Evolutionary conservation across 2,797 vertebrate species (phyloP), one percentile per base, ranked within the genome.

Genomic region (Enteromius trimaculatus): DNA sequence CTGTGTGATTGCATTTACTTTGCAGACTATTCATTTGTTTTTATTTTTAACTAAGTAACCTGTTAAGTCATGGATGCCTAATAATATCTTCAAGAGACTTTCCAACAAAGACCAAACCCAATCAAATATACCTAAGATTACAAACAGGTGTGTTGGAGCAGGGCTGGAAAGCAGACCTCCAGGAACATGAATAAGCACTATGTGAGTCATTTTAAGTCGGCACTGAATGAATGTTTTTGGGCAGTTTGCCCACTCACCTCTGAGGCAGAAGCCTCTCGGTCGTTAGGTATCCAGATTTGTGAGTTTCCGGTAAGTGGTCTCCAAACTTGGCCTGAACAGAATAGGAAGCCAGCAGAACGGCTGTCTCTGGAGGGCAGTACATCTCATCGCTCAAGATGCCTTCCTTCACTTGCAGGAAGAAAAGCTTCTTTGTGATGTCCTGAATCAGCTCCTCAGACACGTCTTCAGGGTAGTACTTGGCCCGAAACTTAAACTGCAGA

Each of bases 381-480:
- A 97, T 90, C 5, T 97, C 95, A 16, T 98, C 97, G 0, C 88
- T 92, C 80, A 99, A 94, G 29, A 99, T 93, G 26, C 91, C 93
- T 1, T 99, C 97, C 90, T 98, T 99, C 86, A 95, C 94, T 89
- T 99, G 98, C 65, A 99, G 93, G 92, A 98, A 99, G 94, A 99
- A 99, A 1, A 98, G 95, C 92, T 94, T 97, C 90, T 96, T 96
- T 0, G 98, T 99, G 91, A 98, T 94, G 82, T 99, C 97, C 94
- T 99, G 98, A 92, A 99, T 97, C 87, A 99, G 95, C 90, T 99
- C 98, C 79, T 98, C 97, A 0, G 94, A 13, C 85, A 97, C 98
- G 0, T 99, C 98, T 85, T 99, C 98, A 0, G 98, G 98, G 90
- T 95, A 99, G 89, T 97, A 98, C 92, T 96, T 99, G 89, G 92